These are phyloP conservation scores for Amphimallon solstitiale DNA, from an alignment of 2,888 invertebrate species.

Conservation along the genomic window DNA sequence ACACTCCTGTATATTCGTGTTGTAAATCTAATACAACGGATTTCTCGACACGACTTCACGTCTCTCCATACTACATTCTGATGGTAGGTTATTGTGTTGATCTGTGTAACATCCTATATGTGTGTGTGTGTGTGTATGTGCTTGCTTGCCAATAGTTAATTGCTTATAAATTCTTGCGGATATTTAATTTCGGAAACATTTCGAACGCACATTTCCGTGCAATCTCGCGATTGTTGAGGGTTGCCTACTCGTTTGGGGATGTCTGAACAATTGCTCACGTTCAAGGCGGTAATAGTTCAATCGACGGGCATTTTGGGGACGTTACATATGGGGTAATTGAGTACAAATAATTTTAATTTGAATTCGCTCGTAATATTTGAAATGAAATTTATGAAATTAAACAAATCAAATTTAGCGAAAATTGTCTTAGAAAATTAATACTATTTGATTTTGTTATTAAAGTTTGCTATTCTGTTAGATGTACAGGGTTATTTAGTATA, in stretches of 20 bases:
- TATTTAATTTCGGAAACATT: constrained; percentile 49
- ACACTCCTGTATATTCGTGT: constrained; percentile 55
- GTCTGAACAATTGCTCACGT: constrained; percentile 23
- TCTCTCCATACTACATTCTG: constrained; percentile 16
- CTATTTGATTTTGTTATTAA: no score
- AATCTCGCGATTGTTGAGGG: constrained; percentile 48
- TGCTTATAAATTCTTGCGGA: constrained; percentile 50
- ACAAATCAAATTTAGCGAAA: no score
- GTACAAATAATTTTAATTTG: not conserved
- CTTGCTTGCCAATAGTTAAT: constrained; percentile 43
- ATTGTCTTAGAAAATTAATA: no score
- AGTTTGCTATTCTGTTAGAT: no score
- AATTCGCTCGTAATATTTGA: no score
- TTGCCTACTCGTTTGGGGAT: constrained; percentile 17
- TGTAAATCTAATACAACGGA: constrained; percentile 12
- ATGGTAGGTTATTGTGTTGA: constrained; percentile 37
- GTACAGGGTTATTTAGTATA: no score
- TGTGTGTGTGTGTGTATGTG: constrained; percentile 21
- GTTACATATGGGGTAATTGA: not conserved
- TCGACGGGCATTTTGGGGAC: not conserved
- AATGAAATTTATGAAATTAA: no score
- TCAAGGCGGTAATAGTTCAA: constrained; percentile 1
- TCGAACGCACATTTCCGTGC: constrained; percentile 47
- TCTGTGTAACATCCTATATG: not conserved
- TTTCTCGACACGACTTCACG: constrained; percentile 30